These are phyloP conservation scores for Fissipunctia ypsillon DNA, from an alignment of 2,888 invertebrate species.

Conservation along the genomic window DNA sequence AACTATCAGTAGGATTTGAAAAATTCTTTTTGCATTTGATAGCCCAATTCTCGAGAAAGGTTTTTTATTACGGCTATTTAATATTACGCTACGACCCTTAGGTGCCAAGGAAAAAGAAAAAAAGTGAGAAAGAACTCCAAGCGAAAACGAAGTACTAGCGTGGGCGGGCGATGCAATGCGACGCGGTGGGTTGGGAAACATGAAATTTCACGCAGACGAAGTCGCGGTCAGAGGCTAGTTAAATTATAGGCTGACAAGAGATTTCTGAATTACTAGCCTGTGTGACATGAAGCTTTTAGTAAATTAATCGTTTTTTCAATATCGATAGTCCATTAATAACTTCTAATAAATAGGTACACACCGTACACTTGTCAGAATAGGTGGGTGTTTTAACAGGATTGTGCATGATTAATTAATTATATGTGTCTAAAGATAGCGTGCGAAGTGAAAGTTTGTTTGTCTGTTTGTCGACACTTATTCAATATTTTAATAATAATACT, in stretches of 20 bases:
- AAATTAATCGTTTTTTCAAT: background rate
- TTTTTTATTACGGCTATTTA: background rate
- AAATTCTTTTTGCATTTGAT: no score
- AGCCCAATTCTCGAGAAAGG: background rate
- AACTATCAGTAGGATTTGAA: no score
- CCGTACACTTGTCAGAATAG: constrained; percentile 1
- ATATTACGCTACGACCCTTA: background rate
- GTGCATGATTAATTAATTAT: constrained; percentile 24
- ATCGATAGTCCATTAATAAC: constrained; percentile 23
- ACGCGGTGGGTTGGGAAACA: background rate
- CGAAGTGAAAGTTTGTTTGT: constrained; percentile 17
- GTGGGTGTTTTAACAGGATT: background rate
- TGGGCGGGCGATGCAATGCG: background rate
- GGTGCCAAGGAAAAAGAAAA: no score
- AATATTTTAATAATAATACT: constrained; percentile 37
- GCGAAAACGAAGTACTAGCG: no score
- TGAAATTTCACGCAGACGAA: no score
- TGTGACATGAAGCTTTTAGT: background rate
- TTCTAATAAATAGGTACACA: no score
- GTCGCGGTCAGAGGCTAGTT: background rate
- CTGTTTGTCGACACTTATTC: constrained; percentile 10
- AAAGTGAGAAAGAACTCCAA: background rate
- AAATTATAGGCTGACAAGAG: background rate
- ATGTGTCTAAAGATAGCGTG: constrained; percentile 12
- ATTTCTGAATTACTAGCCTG: no score